Base-by-base conservation (phyloP, 2,888 invertebrate species). In the Xanthia togata region DNA sequence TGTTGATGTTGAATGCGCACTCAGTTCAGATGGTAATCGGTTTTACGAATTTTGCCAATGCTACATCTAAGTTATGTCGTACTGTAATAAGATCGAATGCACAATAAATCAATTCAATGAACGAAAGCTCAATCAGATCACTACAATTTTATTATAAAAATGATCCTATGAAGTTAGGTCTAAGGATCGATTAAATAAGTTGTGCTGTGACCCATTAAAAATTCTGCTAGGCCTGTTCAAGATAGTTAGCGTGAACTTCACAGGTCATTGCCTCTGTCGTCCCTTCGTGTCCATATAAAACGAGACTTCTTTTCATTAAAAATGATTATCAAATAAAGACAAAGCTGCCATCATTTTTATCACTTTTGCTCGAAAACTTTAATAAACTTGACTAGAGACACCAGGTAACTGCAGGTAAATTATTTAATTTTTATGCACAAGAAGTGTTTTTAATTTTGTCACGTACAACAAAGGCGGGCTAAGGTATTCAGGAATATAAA, bases 281-380 rank as follows among this genome's bases (percentile, higher is more conserved):
- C 62, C 23, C 79, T 72, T 74, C 55, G 50, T 65, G 69, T 74
- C 20, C 20, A 78, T 82, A 86, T 55, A 82, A 78, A 78, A 79
- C 23, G 31, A 69, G 63, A 73, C 79, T 77, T 50, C 75, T 73
- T 89, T 89, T 89, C 85, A 89, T 92, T 90, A 91, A 91, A 91
- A 90, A 92, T 89, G 85, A 91, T 90, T 87, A 91, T 89, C 89
- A 91, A 90, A 92, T 90, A 88, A 91, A 90, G 87, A 91, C 89
- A 89, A 93, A 93, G 92, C 91, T 88, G 79, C 84, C 78, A 92
- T 94, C 92, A 94, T 95, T 95, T 95, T 95, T 96, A 95, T 95
- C 94, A 95, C 94, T 95, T 77, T 95, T 92, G 90, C 93, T 90
- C 89, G 91, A 91, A 94, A 91, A 94, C 93, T 94, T 95, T 96